Conservation (phyloP, 2,113 vertebrate genomes). For the Aphyosemion australe region DNA sequence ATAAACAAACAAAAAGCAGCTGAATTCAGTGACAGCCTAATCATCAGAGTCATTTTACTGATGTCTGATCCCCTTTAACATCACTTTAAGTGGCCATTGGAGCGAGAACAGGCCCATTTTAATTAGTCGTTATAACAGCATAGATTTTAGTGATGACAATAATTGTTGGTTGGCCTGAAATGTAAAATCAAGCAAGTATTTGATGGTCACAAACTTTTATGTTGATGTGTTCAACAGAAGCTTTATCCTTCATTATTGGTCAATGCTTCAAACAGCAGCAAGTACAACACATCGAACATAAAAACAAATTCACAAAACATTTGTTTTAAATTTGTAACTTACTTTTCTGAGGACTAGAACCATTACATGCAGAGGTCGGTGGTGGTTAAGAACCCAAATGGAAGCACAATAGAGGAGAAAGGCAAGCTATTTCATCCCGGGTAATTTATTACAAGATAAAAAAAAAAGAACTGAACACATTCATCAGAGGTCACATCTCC, state of each 20-base stretch:
- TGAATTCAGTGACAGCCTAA: slow-evolving; percentile 14
- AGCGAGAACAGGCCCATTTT: neutral
- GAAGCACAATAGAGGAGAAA: too few relatives aligned
- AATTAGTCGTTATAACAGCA: neutral
- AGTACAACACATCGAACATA: neutral
- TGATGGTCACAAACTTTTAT: neutral
- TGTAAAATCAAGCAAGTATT: neutral
- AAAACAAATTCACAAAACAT: too few relatives aligned
- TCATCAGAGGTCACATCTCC: too few relatives aligned
- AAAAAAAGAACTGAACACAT: too few relatives aligned
- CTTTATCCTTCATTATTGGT: neutral
- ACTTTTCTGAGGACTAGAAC: too few relatives aligned
- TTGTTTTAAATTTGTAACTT: too few relatives aligned
- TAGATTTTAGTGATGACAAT: neutral
- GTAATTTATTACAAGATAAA: too few relatives aligned
- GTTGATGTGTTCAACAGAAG: neutral
- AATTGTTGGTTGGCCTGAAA: neutral
- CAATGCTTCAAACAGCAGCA: neutral
- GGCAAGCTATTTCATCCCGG: too few relatives aligned
- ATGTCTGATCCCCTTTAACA: slow-evolving; percentile 15
- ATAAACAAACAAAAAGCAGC: slow-evolving; percentile 12
- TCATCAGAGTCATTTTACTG: slow-evolving; percentile 17
- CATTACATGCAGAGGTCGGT: too few relatives aligned
- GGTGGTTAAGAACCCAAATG: too few relatives aligned
- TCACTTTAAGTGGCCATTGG: neutral